Base-by-base conservation (phyloP, 2,797 vertebrate genomes). In the Squalus acanthias region DNA sequence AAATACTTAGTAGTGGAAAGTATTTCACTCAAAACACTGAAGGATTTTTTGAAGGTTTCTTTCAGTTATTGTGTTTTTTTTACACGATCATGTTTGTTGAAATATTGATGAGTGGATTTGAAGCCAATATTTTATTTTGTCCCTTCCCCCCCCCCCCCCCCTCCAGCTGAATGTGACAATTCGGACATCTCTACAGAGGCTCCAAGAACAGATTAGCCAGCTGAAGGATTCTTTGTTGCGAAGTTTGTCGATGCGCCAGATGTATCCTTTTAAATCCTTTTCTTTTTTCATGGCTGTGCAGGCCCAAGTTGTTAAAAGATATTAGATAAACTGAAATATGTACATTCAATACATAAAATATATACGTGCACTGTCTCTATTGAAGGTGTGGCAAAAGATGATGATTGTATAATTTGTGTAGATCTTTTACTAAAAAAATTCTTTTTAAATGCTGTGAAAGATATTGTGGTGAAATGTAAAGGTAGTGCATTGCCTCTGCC, bases 131-230 rank as follows among this genome's bases (percentile, higher is more conserved):
- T 96, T 63, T 70, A 33, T 8, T 7, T 3, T 95, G 96, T 97
- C 74, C 57, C 53, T 67, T 53, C 46, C 72, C 50, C 70, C 88
- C 50, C 70, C 88, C 97, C 96, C 97, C 57, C 70, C 88, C 97
- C 96, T 97, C 57, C 97, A 99, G 99, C 97, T 99, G 95, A 99
- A 98, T 69, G 98, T 99, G 98, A 97, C 98, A 1, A 98, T 99
- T 94, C 97, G 99, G 96, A 97, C 98, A 0, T 98, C 98, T 0
- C 97, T 99, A 97, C 99, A 99, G 98, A 99, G 98, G 96, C 98
- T 99, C 95, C 98, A 98, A 96, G 99, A 99, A 97, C 99, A 98
- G 97, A 99, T 99, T 0, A 96, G 98, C 96, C 98, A 98, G 96
- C 98, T 99, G 97, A 98, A 98, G 97, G 99, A 99, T 74, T 97